A percentile compares a stretch with the other conserved stretches of the same genome.
These are phyloP conservation scores for Catharus fuscescens DNA, from an alignment of 2,113 vertebrate species.

Conservation along the genomic window DNA sequence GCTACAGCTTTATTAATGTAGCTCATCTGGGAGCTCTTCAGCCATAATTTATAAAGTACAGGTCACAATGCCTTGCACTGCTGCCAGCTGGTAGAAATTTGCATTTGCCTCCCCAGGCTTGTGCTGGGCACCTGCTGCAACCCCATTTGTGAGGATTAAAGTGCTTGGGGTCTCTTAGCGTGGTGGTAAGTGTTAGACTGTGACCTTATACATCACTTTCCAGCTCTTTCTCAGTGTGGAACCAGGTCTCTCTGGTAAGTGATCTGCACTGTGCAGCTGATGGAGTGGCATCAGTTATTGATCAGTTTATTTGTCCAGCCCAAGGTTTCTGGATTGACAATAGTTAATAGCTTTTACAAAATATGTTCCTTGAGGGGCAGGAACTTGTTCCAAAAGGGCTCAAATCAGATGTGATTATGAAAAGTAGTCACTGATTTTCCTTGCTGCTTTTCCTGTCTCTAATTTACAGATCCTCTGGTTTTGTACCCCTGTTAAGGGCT, in stretches of 20 bases:
- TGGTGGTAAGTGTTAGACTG: neutral
- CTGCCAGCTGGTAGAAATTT: neutral
- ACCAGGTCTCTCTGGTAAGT: neutral
- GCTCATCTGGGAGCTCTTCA: constrained; percentile 23
- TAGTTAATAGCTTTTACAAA: neutral
- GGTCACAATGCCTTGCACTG: neutral
- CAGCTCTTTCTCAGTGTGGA: neutral
- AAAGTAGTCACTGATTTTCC: neutral
- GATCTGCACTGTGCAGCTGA: neutral
- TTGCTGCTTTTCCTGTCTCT: neutral
- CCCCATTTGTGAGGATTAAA: neutral
- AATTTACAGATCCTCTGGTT: neutral
- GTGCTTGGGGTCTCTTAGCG: neutral
- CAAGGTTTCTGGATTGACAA: neutral
- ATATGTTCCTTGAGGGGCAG: neutral
- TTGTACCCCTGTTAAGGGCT: neutral
- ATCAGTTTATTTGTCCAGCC: neutral
- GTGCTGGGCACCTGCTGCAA: neutral
- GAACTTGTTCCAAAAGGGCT: neutral
- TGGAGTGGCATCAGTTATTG: neutral
- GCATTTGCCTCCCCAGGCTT: neutral
- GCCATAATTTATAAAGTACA: neutral
- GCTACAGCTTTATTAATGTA: constrained; percentile 32
- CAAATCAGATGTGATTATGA: neutral
- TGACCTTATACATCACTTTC: neutral